phyloP scores from a whole-genome alignment of 2,888 invertebrate genomes.

The Caenorhabditis drosophilae region DNA sequence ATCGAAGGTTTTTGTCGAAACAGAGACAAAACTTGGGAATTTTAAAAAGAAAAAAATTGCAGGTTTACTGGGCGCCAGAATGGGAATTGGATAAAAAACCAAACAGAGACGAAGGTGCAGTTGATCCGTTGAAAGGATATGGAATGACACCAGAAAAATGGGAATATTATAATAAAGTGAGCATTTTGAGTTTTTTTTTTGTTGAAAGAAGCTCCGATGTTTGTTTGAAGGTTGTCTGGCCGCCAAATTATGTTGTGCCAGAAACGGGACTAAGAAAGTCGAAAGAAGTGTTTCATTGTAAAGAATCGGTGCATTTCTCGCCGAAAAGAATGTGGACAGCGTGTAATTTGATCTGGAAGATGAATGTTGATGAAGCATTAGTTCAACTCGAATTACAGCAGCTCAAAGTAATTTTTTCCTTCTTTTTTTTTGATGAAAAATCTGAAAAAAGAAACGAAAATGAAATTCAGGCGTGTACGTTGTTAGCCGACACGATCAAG shows the following conservation, averaged over 20 bases:
- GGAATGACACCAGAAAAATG: slow-evolving; percentile 68
- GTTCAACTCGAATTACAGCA: slow-evolving; percentile 56
- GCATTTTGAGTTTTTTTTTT: not conserved
- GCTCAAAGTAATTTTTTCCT: slow-evolving; percentile 41
- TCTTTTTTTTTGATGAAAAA: not conserved
- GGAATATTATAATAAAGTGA: slow-evolving; percentile 67
- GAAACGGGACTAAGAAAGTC: slow-evolving; percentile 67
- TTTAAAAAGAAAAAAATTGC: not conserved
- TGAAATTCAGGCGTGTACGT: slow-evolving; percentile 24
- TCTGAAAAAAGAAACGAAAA: too few relatives aligned
- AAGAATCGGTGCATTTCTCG: slow-evolving; percentile 55
- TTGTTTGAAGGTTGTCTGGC: slow-evolving; percentile 64
- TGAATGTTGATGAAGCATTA: slow-evolving; percentile 64
- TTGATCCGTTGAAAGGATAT: slow-evolving; percentile 54
- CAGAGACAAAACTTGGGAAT: too few relatives aligned
- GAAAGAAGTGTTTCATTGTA: slow-evolving; percentile 54
- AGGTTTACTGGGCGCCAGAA: slow-evolving; percentile 63
- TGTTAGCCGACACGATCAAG: slow-evolving; percentile 56
- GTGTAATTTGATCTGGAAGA: slow-evolving; percentile 62
- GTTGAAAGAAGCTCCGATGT: not conserved
- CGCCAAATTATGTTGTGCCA: slow-evolving; percentile 64
- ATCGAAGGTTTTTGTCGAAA: slow-evolving; percentile 38
- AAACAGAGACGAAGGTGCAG: slow-evolving; percentile 53
- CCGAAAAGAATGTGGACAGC: slow-evolving; percentile 65
- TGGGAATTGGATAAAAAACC: slow-evolving; percentile 60